Evolutionary conservation across 2,113 vertebrate species (phyloP).

Genomic region (Melanerpes formicivorus): DNA sequence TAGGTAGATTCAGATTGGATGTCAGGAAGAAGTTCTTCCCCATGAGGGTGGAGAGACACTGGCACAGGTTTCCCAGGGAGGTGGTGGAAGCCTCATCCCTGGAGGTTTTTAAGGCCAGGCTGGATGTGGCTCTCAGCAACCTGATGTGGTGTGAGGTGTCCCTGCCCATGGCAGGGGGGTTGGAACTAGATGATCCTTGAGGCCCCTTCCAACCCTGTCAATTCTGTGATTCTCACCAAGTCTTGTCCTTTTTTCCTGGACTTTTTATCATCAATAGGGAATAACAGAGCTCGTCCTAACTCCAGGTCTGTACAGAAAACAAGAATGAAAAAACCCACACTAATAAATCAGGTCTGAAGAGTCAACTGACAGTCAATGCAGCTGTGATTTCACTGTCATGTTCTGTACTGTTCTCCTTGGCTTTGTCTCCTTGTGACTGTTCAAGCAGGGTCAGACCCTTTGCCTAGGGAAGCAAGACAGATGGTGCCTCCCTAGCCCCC

Average conservation of each 20-base stretch:
- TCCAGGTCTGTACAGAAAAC: constrained; percentile 81
- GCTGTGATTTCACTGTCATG: neutral
- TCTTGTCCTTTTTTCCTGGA: constrained; percentile 85
- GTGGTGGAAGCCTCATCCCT: too few species aligned
- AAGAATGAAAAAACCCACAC: neutral
- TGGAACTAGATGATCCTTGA: too few species aligned
- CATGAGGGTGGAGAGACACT: too few species aligned
- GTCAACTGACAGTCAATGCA: neutral
- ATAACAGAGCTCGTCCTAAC: constrained; percentile 87
- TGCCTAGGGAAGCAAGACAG: neutral
- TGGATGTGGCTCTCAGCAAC: too few species aligned
- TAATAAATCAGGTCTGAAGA: neutral
- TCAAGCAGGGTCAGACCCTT: neutral
- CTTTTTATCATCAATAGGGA: constrained; percentile 90
- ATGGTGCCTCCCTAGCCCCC: accelerated
- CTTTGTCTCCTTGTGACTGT: neutral
- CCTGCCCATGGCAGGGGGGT: too few species aligned
- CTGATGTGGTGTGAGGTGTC: too few species aligned
- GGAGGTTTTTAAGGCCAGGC: too few species aligned
- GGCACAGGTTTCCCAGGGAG: too few species aligned
- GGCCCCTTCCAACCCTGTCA: too few species aligned
- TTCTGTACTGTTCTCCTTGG: neutral
- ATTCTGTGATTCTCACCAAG: constrained; percentile 73
- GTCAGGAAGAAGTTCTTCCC: too few species aligned
- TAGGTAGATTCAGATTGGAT: too few species aligned